Evolutionary conservation across 2,888 invertebrate species (phyloP).

Genomic region (Atrina japonica): DNA sequence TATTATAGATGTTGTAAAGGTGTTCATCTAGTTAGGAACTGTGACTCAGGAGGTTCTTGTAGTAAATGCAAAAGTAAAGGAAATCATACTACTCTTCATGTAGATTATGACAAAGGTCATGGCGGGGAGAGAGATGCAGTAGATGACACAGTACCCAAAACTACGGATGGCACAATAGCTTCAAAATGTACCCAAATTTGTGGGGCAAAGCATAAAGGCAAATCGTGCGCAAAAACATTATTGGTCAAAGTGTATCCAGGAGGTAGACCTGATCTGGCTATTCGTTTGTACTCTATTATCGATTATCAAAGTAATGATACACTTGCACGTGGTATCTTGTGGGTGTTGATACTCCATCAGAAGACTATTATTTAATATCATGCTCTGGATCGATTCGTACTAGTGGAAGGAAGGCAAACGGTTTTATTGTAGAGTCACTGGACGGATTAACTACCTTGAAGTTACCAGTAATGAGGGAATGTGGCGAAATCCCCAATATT

Average conservation of each 20-base stretch:
- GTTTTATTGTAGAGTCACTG: slow-evolving; percentile 38
- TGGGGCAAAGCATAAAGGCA: slow-evolving; percentile 39
- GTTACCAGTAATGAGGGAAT: slow-evolving; percentile 42
- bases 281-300: slow-evolving; percentile 38
- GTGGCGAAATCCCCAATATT: slow-evolving; percentile 43
- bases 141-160: background rate
- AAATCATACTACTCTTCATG: slow-evolving; percentile 20
- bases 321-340: slow-evolving; percentile 33
- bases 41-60: background rate
- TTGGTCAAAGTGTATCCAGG: slow-evolving; percentile 39
- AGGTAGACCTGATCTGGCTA: slow-evolving; percentile 26
- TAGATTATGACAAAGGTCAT: slow-evolving; percentile 9
- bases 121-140: slow-evolving; percentile 21
- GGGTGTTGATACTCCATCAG: slow-evolving; percentile 1
- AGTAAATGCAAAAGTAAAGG: slow-evolving; percentile 3
- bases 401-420: slow-evolving; percentile 32
- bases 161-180: background rate
- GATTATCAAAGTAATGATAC: slow-evolving; percentile 55
- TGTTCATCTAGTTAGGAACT: slow-evolving; percentile 9
- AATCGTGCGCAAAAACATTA: slow-evolving; percentile 52
- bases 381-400: slow-evolving; percentile 24
- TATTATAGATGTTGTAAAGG: slow-evolving; percentile 26
- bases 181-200: slow-evolving; percentile 42
- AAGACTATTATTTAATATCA: slow-evolving; percentile 10
- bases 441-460: slow-evolving; percentile 14